Evolutionary conservation across 2,888 invertebrate genomes (phyloP).

Genomic region (Tineola bisselliella): DNA sequence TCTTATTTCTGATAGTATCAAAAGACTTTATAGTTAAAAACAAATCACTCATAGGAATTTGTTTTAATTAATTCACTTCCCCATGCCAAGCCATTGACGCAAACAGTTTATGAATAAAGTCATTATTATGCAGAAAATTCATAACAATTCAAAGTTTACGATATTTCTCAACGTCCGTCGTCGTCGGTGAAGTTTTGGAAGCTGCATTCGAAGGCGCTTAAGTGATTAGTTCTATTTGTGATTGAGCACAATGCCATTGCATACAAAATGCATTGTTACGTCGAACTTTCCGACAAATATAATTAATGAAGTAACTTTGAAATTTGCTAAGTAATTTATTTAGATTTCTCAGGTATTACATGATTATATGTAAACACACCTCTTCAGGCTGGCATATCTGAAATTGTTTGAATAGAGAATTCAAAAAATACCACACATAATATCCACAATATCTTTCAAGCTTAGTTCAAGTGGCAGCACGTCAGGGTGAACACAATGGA

Average conservation of each 20-base stretch:
- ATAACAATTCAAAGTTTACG: constrained; percentile 10
- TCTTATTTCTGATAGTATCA: too few relatives aligned
- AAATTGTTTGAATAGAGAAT: too few relatives aligned
- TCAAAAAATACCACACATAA: too few relatives aligned
- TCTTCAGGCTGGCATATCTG: too few relatives aligned
- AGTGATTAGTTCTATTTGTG: constrained; percentile 18
- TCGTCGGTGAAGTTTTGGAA: background rate
- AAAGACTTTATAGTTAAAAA: too few relatives aligned
- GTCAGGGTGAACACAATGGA: background rate
- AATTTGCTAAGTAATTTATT: too few relatives aligned
- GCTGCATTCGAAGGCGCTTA: constrained; percentile 2
- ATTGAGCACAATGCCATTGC: constrained; percentile 14
- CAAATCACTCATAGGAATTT: too few relatives aligned
- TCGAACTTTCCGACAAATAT: background rate
- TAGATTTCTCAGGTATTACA: too few relatives aligned
- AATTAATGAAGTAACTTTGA: background rate
- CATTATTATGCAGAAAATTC: background rate
- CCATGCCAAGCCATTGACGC: too few relatives aligned
- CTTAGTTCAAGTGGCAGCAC: background rate
- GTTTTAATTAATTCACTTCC: too few relatives aligned
- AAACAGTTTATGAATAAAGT: constrained; percentile 3
- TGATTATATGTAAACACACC: too few relatives aligned
- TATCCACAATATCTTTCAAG: background rate
- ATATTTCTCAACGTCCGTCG: constrained; percentile 5
- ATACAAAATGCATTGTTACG: constrained; percentile 10